Evolutionary conservation across 2,888 invertebrate genomes (phyloP), one percentile per base, ranked within the genome.

Genomic region (Amphiduros pacificus): DNA sequence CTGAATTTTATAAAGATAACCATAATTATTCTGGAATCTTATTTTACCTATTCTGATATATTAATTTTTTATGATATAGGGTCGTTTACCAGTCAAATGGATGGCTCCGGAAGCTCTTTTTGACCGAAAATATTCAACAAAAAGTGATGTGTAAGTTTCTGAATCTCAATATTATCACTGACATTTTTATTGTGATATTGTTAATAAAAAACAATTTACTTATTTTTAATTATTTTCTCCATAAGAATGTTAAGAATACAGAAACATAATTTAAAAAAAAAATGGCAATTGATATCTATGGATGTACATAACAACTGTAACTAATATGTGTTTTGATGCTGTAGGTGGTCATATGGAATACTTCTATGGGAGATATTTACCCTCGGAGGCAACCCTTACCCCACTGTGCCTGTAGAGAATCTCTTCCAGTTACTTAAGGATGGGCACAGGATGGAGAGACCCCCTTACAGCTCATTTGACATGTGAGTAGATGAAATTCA

Each of bases 361-460:
- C 85, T 97, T 20, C 84, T 98, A 58, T 99, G 97, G 97, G 98
- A 99, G 86, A 96, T 98, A 53, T 95, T 97, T 92, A 96, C 97
- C 0, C 87, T 96, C 56, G 98, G 98, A 22, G 96, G 94, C 22
- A 95, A 95, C 4, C 98, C 98, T 0, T 98, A 98, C 85, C 96
- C 96, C 2, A 91, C 93, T 0, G 92, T 98, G 9, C 93, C 94
- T 3, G 92, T 95, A 27, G 94, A 95, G 80, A 92, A 93, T 76
- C 88, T 98, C 71, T 94, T 94, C 85, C 91, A 92, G 77, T 88
- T 93, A 66, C 85, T 98, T 59, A 89, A 93, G 82, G 90, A 90
- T 54, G 96, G 96, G 0, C 91, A 94, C 77, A 87, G 96, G 69
- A 95, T 96, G 95, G 93, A 94, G 80, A 93, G 92, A 73, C 98